Percentiles rank a stretch among this genome's conserved stretches.
phyloP scores from a whole-genome alignment of 2,888 invertebrate genomes.

The Meiosimyza decipiens region DNA sequence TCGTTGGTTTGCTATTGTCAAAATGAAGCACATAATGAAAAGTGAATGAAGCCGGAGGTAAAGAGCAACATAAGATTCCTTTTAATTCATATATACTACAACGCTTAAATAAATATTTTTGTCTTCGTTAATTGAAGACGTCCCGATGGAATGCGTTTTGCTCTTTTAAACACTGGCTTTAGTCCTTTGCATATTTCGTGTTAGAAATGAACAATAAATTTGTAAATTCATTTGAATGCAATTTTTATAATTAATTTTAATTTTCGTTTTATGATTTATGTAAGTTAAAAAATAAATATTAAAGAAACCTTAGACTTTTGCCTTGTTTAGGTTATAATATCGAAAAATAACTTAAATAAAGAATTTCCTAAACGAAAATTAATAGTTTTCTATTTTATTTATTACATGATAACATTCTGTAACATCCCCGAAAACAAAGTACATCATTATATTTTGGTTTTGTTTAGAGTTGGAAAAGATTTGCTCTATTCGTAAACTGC shows the following conservation, averaged over 20 bases:
- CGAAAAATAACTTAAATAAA: slow-evolving; percentile 28
- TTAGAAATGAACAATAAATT: slow-evolving; percentile 10
- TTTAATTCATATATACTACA: slow-evolving; percentile 27
- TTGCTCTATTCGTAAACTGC: too few relatives aligned
- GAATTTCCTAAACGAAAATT: slow-evolving; percentile 19
- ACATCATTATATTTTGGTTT: too few relatives aligned
- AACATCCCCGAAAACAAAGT: too few relatives aligned
- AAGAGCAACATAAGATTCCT: background rate
- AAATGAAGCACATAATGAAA: background rate
- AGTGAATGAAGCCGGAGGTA: background rate
- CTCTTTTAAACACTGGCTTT: background rate
- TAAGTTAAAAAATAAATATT: background rate
- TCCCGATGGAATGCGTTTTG: slow-evolving; percentile 5
- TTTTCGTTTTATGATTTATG: slow-evolving; percentile 8
- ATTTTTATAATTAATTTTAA: slow-evolving; percentile 8
- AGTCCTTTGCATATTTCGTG: background rate
- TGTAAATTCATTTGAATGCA: background rate
- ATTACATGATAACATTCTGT: background rate
- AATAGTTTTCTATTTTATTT: background rate
- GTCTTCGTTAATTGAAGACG: slow-evolving; percentile 48
- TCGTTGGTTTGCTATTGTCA: background rate
- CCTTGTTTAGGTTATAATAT: background rate
- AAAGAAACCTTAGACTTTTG: slow-evolving; percentile 1
- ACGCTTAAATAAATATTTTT: slow-evolving; percentile 38
- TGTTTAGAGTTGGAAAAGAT: too few relatives aligned